phyloP scores from a whole-genome alignment of 2,797 vertebrate genomes.

The Tadarida brasiliensis region DNA sequence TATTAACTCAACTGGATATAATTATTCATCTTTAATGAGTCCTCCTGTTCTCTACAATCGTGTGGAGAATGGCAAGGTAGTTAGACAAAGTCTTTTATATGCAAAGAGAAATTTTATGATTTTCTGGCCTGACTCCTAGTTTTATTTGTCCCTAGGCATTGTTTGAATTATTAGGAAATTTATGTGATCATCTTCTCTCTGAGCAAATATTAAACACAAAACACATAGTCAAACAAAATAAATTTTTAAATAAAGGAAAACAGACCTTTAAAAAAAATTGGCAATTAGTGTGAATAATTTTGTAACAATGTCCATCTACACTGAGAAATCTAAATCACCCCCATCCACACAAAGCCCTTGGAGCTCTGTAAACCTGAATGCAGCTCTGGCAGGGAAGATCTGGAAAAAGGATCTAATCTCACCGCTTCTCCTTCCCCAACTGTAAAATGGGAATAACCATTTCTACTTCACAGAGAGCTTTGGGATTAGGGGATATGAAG shows the following conservation, averaged over 20 bases:
- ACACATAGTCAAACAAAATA: background rate
- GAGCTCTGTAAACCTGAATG: background rate
- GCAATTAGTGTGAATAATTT: background rate
- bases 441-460: background rate
- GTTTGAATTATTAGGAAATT: constrained; percentile 15
- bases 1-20: background rate
- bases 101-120: background rate
- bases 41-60: background rate
- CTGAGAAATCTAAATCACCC: background rate
- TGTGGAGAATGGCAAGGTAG: background rate
- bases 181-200: background rate
- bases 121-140: background rate
- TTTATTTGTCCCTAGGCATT: background rate
- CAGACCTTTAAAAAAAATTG: background rate
- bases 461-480: background rate
- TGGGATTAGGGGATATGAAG: background rate
- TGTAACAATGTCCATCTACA: background rate
- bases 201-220: constrained; percentile 44
- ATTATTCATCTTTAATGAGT: background rate
- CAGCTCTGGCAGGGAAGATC: background rate
- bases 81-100: background rate
- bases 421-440: background rate
- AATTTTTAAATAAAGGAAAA: constrained; percentile 44
- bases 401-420: background rate
- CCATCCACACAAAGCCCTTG: background rate